A percentile compares a stretch with the other conserved stretches of the same genome.
These are phyloP conservation scores for Eupsittula cactorum DNA, from an alignment of 2,113 vertebrate species.

Conservation along the genomic window DNA sequence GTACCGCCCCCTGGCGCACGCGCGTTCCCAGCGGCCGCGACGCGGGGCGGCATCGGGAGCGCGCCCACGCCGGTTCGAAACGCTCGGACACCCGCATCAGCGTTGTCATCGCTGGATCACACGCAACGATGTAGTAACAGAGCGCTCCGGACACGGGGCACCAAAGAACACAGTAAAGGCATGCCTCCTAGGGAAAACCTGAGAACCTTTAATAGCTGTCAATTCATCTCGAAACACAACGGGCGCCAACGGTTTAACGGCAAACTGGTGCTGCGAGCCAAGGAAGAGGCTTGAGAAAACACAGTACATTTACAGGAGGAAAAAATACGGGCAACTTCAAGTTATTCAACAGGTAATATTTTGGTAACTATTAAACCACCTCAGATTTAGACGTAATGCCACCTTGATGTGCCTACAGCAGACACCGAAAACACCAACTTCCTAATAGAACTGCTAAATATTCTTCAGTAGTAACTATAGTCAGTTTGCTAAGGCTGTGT, in stretches of 20 bases:
- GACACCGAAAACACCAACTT: background rate
- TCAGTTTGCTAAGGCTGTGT: background rate
- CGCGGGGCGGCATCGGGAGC: background rate
- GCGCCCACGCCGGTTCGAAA: background rate
- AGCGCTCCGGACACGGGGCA: background rate
- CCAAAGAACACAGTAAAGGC: background rate
- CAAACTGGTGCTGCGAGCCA: background rate
- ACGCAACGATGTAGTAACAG: background rate
- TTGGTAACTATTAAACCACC: background rate
- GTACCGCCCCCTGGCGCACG: background rate
- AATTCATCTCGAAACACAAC: background rate
- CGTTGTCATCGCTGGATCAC: background rate
- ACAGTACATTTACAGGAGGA: background rate
- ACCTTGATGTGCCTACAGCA: background rate
- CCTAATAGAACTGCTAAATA: background rate
- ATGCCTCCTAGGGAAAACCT: background rate
- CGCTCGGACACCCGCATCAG: background rate
- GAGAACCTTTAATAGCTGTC: slow-evolving; percentile 8
- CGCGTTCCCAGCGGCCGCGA: background rate
- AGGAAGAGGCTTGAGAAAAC: background rate
- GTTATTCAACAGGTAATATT: background rate
- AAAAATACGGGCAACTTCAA: background rate
- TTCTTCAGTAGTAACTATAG: background rate
- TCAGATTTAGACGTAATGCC: background rate
- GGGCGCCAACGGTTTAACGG: background rate